Evolutionary conservation across 2,797 vertebrate genomes (phyloP).

Genomic region (Sternarchorhynchus goeldii): DNA sequence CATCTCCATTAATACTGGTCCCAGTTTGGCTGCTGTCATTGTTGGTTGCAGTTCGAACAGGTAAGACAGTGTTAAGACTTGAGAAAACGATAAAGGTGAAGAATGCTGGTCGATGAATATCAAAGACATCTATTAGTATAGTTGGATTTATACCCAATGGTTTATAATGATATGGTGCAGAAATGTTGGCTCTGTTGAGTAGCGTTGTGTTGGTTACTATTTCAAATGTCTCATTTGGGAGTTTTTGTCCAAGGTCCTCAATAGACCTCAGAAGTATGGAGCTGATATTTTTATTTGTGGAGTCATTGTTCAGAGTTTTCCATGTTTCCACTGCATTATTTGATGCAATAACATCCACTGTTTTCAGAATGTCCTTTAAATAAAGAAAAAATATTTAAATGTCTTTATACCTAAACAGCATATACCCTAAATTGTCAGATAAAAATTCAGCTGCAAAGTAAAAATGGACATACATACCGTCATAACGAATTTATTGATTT

Average conservation of each 20-base stretch:
- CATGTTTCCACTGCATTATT: constrained; percentile 63
- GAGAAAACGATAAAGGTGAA: constrained; percentile 80
- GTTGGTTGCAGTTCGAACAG: constrained; percentile 27
- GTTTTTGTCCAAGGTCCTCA: constrained; percentile 67
- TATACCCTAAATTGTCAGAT: too few relatives aligned
- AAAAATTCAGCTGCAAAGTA: background rate
- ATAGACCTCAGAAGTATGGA: constrained; percentile 74
- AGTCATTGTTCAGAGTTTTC: constrained; percentile 67
- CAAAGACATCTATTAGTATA: constrained; percentile 65
- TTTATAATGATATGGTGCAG: constrained; percentile 2
- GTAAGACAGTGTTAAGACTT: constrained; percentile 74
- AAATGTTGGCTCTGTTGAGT: constrained; percentile 63
- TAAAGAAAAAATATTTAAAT: constrained; percentile 41
- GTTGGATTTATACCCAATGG: constrained; percentile 64
- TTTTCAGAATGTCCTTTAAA: constrained; percentile 75
- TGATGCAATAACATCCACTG: constrained; percentile 70
- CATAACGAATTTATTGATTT: constrained; percentile 47
- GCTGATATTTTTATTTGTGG: constrained; percentile 61
- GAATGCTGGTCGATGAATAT: background rate
- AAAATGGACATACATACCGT: constrained; percentile 47
- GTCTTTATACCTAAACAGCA: too few relatives aligned
- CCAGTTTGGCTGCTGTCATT: background rate
- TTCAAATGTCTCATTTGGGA: constrained; percentile 41
- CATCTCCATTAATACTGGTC: constrained; percentile 66
- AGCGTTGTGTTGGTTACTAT: constrained; percentile 61